Evolutionary conservation across 2,113 vertebrate genomes (phyloP), one percentile per base, ranked within the genome.

Genomic region (Platycercus adscitus): DNA sequence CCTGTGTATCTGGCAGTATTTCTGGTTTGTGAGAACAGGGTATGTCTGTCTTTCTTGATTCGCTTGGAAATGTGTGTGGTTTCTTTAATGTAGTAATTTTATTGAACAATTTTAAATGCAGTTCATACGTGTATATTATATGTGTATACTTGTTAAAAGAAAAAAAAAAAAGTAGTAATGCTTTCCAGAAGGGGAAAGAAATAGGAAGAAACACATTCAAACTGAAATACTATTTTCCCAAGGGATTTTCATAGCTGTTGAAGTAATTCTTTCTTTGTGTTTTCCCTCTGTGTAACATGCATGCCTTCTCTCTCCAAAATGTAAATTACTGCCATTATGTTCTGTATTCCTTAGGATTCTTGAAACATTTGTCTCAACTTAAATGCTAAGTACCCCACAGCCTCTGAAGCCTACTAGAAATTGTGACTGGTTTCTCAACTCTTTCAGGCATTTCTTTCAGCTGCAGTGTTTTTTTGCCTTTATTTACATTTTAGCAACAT

Each of bases 191-290:
- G 91, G 96, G 60, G 49, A 90, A 94, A 89, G 95, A 95, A 97
- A 84, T 89, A 92, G 88, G 86, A 95, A 92, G 90, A 94, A 95
- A 76, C 81, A 69, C 78, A 88, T 95, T 94, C 81, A 66, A 91
- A 89, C 73, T 4, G 41, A 95, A 97, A 95, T 90, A 85, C 89
- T 88, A 4, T 89, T 97, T 97, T 91, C 95, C 85, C 86, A 37
- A 87, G 91, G 85, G 95, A 56, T 91, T 95, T 95, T 94, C 72
- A 7, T 91, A 94, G 93, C 96, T 96, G 91, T 95, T 96, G 93
- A 97, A 97, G 89, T 96, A 95, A 94, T 96, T 96, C 63, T 95
- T 96, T 89, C 93, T 97, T 91, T 97, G 86, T 97, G 81, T 97
- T 97, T 96, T 93, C 86, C 71, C 52, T 95, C 93, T 90, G 71